Conservation (phyloP, 2,113 vertebrate species). For the Phasianus colchicus region DNA sequence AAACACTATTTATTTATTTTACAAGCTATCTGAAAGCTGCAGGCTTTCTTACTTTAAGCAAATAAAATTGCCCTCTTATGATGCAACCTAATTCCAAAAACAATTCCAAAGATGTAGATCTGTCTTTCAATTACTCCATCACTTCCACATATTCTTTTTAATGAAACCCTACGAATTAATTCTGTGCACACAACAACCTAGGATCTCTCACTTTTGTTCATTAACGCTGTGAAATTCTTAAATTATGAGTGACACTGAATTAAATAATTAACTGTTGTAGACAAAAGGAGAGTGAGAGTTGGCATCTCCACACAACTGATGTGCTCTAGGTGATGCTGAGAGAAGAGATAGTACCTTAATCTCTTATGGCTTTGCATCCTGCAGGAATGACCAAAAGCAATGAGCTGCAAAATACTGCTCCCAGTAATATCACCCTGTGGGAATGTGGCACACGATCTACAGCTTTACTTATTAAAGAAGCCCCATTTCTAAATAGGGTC, state of each 20-base stretch:
- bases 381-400: not conserved
- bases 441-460: not conserved
- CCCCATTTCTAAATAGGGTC: not conserved
- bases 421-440: not conserved
- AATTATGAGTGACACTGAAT: slow-evolving; percentile 3
- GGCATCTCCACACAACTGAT: not conserved
- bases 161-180: not conserved
- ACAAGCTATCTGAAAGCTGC: not conserved
- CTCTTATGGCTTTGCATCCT: not conserved
- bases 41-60: not conserved
- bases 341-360: not conserved
- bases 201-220: not conserved
- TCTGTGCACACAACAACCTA: not conserved
- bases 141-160: not conserved
- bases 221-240: not conserved
- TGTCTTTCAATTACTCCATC: not conserved
- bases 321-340: not conserved
- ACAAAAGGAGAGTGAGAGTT: not conserved
- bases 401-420: not conserved
- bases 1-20: not conserved
- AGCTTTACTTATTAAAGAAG: not conserved
- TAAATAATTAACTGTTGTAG: slow-evolving; percentile 5
- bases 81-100: not conserved
- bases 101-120: not conserved
- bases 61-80: not conserved